Evolutionary conservation across 2,797 vertebrate species (phyloP).

Genomic region (Phalloptychus januarius): DNA sequence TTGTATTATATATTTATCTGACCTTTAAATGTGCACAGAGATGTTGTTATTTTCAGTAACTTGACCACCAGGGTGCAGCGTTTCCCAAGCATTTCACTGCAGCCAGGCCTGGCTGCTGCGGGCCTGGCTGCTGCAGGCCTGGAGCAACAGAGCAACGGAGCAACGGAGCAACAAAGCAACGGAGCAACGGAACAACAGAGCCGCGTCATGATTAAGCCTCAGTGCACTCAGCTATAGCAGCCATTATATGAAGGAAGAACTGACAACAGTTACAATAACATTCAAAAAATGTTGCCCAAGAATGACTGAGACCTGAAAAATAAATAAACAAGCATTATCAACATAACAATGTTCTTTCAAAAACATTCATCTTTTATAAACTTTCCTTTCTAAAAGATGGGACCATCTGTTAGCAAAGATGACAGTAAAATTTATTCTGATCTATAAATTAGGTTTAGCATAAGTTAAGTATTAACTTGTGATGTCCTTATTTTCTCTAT

Average conservation of each 20-base stretch:
- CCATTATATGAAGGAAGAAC: fast-evolving
- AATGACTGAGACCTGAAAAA: neutral
- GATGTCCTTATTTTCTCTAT: no score
- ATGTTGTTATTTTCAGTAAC: neutral
- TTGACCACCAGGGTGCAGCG: neutral
- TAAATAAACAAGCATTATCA: neutral
- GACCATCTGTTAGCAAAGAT: no score
- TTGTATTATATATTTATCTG: neutral
- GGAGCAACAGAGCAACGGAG: no score
- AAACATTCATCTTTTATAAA: neutral
- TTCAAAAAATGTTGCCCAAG: neutral
- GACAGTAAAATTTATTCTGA: no score
- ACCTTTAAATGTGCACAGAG: neutral
- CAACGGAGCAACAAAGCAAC: no score
- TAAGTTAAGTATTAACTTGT: no score
- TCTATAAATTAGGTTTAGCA: no score
- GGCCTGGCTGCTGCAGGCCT: no score
- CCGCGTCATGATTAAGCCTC: no score
- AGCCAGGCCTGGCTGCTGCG: no score
- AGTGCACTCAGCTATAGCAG: neutral
- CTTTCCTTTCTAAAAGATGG: no score
- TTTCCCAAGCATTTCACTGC: neutral
- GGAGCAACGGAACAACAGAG: no score
- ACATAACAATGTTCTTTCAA: neutral
- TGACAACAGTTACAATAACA: neutral